phyloP scores from a whole-genome alignment of 2,113 vertebrate genomes.

The Pygoscelis adeliae region DNA sequence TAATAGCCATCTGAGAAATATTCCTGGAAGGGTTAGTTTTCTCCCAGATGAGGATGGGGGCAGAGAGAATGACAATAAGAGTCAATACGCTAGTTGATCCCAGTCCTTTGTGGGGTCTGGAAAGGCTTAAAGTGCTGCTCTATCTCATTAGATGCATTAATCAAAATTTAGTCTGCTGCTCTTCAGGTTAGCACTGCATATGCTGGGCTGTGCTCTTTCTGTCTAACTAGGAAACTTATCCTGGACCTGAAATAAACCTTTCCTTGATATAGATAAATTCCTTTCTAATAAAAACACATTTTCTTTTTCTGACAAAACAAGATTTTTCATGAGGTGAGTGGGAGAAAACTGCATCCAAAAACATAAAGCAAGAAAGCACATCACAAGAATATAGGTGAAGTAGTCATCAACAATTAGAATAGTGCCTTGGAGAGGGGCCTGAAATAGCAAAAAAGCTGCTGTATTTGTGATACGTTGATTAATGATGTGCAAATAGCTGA shows the following conservation, averaged over 20 bases:
- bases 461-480: background rate
- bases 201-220: background rate
- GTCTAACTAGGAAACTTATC: background rate
- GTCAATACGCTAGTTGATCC: background rate
- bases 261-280: background rate
- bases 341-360: background rate
- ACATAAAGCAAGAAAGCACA: background rate
- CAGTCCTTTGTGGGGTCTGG: background rate
- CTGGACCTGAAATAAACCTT: background rate
- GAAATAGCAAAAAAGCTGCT: background rate
- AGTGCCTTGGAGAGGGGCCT: background rate
- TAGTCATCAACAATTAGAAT: background rate
- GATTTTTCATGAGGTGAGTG: background rate
- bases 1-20: background rate
- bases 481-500: background rate
- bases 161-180: background rate
- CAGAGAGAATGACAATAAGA: background rate
- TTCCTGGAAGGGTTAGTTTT: background rate
- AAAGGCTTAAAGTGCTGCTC: background rate
- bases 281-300: background rate
- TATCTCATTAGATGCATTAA: background rate
- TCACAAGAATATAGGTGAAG: background rate
- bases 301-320: background rate
- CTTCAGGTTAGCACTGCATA: background rate
- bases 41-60: background rate